Evolutionary conservation across 2,888 invertebrate species (phyloP), one percentile per base, ranked within the genome.

Genomic region (Macaria liturata): DNA sequence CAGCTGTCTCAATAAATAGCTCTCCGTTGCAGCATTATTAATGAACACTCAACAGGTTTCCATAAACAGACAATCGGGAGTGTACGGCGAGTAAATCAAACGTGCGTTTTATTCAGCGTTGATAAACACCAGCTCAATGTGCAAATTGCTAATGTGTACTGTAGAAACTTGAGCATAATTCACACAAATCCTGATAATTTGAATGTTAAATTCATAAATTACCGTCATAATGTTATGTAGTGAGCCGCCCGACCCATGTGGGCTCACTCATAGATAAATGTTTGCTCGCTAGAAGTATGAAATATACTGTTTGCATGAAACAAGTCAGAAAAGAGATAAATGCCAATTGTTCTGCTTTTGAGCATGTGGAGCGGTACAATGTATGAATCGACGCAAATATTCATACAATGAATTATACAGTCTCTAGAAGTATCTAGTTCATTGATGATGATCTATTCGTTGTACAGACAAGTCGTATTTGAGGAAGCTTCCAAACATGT

Each of bases 61-160:
- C 59, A 52, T 59, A 56, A 31, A 46, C 52, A 55, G 59, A 48
- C 54, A 37, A 48, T 49, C 52, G 46, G 59, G 45, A 52, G 37
- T 52, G 47, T 30, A 46, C 42, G 20, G 34, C 34, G 54, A 49
- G 52, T 60, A 60, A 55, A 60, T 60, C 59, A 56, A 52, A 55
- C 59, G 42, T 52, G 49, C 20, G 48, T 60, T 54, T 54, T 59
- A 55, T 60, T 53, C 55, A 56, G 55, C 49, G 54, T 54, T 54
- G 57, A 57, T 57, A 57, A 50, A 47, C 56, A 65, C 53, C 59
- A 45, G 49, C 52, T 48, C 32, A 57, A 63, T 46, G 56, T 44
- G 58, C 63, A 59, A 62, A 63, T 59, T 56, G 59, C 63, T 51
- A 53, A 62, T 62, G 59, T 67, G 64, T 61, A 67, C 61, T 61